These are phyloP conservation scores for Strix aluco DNA, from an alignment of 2,113 vertebrate genomes.

Conservation along the genomic window DNA sequence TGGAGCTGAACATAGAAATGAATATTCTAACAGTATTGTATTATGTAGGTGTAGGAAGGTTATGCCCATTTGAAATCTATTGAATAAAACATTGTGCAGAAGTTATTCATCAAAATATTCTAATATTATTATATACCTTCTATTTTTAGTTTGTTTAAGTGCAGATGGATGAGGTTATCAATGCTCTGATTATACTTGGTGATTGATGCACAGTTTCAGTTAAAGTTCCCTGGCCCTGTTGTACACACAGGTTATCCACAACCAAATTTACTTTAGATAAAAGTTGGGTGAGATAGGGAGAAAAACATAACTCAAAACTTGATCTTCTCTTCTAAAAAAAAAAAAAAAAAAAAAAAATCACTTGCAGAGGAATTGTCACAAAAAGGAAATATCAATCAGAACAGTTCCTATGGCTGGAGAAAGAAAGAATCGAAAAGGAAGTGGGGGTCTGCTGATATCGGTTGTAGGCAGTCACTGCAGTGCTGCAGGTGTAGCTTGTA, in stretches of 20 bases:
- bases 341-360: not conserved
- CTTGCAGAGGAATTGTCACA: not conserved
- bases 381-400: not conserved
- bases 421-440: not conserved
- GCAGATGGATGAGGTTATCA: not conserved
- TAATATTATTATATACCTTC: not conserved
- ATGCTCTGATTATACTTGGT: not conserved
- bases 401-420: not conserved
- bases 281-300: not conserved
- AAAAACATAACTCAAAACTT: not conserved
- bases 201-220: not conserved
- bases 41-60: not conserved
- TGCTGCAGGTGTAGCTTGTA: not conserved
- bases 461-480: not conserved
- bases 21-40: not conserved
- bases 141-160: constrained; percentile 15
- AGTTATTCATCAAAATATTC: constrained; percentile 31
- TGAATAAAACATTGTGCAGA: constrained; percentile 16
- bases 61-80: not conserved
- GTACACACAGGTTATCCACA: not conserved
- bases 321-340: not conserved
- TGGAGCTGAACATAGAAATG: not conserved
- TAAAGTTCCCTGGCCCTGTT: not conserved
- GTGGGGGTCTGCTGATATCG: accelerated
- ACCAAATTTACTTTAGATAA: not conserved